Evolutionary conservation across 2,113 vertebrate species (phyloP), one percentile per base, ranked within the genome.

Genomic region (Toxotes chatareus): DNA sequence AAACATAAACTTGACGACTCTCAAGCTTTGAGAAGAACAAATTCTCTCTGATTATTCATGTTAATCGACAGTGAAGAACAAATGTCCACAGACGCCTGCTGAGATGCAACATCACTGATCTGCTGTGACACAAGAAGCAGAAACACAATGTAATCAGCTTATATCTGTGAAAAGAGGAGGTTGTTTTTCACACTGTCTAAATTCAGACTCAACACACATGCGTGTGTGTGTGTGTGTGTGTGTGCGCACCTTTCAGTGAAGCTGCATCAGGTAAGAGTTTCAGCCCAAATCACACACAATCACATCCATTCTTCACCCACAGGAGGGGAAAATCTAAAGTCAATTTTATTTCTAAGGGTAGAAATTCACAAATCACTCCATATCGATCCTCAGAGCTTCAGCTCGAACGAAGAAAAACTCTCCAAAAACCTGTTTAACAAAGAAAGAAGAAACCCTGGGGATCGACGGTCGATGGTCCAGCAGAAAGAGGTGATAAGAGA

Each of bases 81-180:
- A n/a, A 63, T 34, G 40, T 40, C 46, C 40, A 27, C 16, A 53
- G 42, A 53, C 8, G 27, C 65, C 64, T 47, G 70, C 70, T 65
- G 59, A 61, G 51, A 14, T 19, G 16, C 42, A 27, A 12, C 40
- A 49, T 74, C 64, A 4, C 53, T 73, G 57, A 86, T 86, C 59
- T 65, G 69, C 46, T 79, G 17, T 32, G 70, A 79, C 79, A 69
- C 74, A 5, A 21, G 40, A 14, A 34, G 75, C 46, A 51, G 59
- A 70, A 82, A 78, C 74, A 36, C 7, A 14, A 60, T 31, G 23
- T 56, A 32, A 67, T 56, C 67, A 76, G 3, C 31, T 66, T 19
- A 21, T 32, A 46, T 56, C n/a, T 12, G 8, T 38, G 0, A 27
- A 62, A 53, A 27, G 14, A 31, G 31, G 17, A 23, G 38, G 0